phyloP scores from a whole-genome alignment of 2,888 invertebrate genomes.

The Seladonia tumulorum region DNA sequence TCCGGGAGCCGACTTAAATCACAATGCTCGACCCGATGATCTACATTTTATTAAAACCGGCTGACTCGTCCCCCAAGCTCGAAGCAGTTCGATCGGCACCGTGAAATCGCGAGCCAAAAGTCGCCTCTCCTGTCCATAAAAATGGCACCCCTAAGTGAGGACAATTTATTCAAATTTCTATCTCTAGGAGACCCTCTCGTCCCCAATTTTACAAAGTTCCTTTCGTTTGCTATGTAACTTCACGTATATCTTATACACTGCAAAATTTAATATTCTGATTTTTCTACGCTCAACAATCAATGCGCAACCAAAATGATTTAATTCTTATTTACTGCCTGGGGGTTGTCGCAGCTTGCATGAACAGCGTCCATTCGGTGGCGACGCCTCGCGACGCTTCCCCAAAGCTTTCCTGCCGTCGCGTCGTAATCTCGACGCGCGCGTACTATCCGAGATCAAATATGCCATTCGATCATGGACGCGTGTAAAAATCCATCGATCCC shows the following conservation, averaged over 20 bases:
- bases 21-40: constrained; percentile 52
- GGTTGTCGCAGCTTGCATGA: neutral
- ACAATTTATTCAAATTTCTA: neutral
- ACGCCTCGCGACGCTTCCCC: constrained; percentile 41
- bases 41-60: constrained; percentile 61
- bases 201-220: neutral
- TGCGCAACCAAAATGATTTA: neutral
- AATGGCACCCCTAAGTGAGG: neutral
- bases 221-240: no score
- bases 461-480: neutral
- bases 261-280: neutral
- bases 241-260: no score
- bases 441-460: constrained; percentile 33
- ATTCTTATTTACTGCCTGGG: neutral
- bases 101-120: constrained; percentile 21
- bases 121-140: neutral
- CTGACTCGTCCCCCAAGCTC: constrained; percentile 12
- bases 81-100: constrained; percentile 17
- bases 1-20: constrained; percentile 55
- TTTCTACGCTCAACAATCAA: neutral
- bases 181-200: neutral
- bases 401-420: constrained; percentile 29
- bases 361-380: constrained; percentile 58
- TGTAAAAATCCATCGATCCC: neutral
- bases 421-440: constrained; percentile 47